Percentiles rank a stretch among this genome's conserved stretches.
These are phyloP conservation scores for Podiceps cristatus DNA, from an alignment of 2,113 vertebrate genomes.

Conservation along the genomic window DNA sequence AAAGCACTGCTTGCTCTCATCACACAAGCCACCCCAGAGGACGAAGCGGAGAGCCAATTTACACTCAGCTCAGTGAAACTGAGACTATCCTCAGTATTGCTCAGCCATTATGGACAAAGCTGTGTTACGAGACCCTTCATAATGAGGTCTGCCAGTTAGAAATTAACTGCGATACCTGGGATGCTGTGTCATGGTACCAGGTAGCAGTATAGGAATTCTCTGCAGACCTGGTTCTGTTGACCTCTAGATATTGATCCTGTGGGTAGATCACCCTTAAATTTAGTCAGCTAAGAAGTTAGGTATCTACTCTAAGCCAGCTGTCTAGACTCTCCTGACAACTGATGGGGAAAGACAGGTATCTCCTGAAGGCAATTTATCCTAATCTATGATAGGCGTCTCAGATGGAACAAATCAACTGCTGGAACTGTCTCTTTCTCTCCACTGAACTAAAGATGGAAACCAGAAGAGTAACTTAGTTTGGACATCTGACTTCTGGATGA, in stretches of 20 bases:
- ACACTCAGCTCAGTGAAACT: neutral
- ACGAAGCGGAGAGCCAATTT: neutral
- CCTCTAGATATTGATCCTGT: neutral
- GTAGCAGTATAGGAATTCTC: neutral
- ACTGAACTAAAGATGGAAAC: neutral
- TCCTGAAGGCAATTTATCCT: conserved; percentile 20
- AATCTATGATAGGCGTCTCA: neutral
- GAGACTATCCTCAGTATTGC: neutral
- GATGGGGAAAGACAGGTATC: neutral
- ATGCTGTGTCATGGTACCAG: neutral
- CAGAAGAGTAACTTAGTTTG: neutral
- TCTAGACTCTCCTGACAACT: neutral
- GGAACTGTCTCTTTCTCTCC: conserved; percentile 2
- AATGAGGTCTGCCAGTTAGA: neutral
- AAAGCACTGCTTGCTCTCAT: neutral
- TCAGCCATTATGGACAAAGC: neutral
- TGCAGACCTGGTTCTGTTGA: neutral
- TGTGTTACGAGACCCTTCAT: neutral
- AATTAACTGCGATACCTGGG: neutral
- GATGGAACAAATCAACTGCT: neutral
- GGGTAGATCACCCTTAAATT: neutral
- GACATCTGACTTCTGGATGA: neutral
- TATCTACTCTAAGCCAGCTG: neutral
- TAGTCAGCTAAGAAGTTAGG: neutral
- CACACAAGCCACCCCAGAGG: neutral